Evolutionary conservation across 2,888 invertebrate genomes (phyloP).

Genomic region (Meteorus cinctellus): DNA sequence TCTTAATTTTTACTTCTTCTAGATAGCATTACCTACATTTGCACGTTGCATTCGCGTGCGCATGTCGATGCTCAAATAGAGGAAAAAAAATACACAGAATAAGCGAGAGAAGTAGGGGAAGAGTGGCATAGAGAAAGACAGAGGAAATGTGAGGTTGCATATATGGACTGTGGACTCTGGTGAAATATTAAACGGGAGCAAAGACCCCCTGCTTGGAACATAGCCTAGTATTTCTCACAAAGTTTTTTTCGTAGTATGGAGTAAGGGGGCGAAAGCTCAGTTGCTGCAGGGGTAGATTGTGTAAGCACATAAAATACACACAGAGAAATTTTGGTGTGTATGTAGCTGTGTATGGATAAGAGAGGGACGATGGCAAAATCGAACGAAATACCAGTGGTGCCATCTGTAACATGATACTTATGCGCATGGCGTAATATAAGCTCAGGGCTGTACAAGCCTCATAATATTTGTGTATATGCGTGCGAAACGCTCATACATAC

Average conservation of each 20-base stretch:
- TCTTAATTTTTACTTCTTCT: not conserved
- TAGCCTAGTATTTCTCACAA: slow-evolving; percentile 43
- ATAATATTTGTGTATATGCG: not conserved
- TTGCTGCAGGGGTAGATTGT: slow-evolving; percentile 35
- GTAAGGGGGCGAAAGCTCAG: slow-evolving; percentile 43
- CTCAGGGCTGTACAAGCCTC: slow-evolving; percentile 11
- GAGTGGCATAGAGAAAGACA: not conserved
- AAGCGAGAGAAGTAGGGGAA: not conserved
- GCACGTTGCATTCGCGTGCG: slow-evolving; percentile 50
- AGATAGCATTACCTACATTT: not conserved
- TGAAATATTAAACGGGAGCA: slow-evolving; percentile 73
- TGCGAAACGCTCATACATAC: not conserved
- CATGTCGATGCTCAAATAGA: slow-evolving; percentile 65
- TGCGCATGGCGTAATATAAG: slow-evolving; percentile 26
- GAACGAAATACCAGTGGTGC: slow-evolving; percentile 25
- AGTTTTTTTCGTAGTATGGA: slow-evolving; percentile 23
- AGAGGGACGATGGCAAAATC: slow-evolving; percentile 23
- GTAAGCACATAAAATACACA: slow-evolving; percentile 23
- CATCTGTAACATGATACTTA: slow-evolving; percentile 25
- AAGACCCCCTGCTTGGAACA: slow-evolving; percentile 63
- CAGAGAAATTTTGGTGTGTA: not conserved
- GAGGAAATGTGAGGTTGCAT: slow-evolving; percentile 35
- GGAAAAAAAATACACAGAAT: not conserved
- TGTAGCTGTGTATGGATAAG: not conserved
- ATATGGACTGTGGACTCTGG: slow-evolving; percentile 67